Base-by-base conservation (phyloP, 2,888 invertebrate species). In the Pachymerium ferrugineum region DNA sequence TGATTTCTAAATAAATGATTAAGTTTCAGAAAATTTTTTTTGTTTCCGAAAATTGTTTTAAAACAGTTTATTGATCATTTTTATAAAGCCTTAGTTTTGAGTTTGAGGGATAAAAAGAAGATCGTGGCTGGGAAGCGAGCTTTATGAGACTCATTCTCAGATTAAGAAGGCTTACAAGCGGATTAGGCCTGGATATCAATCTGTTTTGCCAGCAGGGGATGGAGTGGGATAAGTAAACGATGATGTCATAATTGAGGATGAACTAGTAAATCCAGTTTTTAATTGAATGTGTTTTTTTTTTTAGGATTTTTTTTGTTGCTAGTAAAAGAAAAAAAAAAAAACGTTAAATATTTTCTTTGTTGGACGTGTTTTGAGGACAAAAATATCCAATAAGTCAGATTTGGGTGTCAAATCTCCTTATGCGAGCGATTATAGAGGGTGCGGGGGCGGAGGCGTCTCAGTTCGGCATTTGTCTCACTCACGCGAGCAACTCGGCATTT, bases 401-500 rank as follows among this genome's bases (percentile, higher is more conserved):
- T 25, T 62, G 62, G 28, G 10, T 62, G 62, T 62, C 62, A 62
- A 62, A 62, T 62, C 62, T 62, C 28, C 25, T 6, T n/a, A 12
- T 8, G 14, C 22, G 22, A 62, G 28, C 62, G 62, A 62, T 62
- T 62, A 62, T n/a, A 28, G 25, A 25, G 62, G 62, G 62, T 62
- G 62, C 62, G 25, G 62, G 62, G 62, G 62, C 62, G 62, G 62
- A 28, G 62, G n/a, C 62, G 28, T 8, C 28, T 38, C 25, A 14
- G 62, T 14, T 62, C 62, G 62, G 62, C 62, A 62, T 62, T 62
- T 62, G 62, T 62, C 62, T 62, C 62, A 62, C 62, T 62, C 62
- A 62, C 62, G 62, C 62, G 62, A 62, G n/a, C 25, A 14, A 28
- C 12, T 62, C 62, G 62, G 62, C 62, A 62, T 62, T 62, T 62